A percentile compares a stretch with the other conserved stretches of the same genome.
phyloP scores from a whole-genome alignment of 2,797 vertebrate species.

The Rhadinocentrus ornatus region DNA sequence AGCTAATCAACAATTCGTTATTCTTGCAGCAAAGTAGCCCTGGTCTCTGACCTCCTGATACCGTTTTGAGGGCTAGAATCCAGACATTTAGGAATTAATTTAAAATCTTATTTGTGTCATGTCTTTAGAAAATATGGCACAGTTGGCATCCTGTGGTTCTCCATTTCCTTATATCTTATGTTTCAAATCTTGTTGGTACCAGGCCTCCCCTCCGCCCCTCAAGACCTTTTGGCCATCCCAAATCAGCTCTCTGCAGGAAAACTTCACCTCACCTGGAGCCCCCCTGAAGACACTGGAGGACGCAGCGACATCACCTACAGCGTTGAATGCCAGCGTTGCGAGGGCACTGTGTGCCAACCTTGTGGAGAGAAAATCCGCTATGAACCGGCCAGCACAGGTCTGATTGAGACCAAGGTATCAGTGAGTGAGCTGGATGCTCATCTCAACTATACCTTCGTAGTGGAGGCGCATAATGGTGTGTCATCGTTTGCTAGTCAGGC shows the following conservation, averaged over 20 bases:
- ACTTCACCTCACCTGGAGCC: conserved; percentile 89
- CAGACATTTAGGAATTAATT: background rate
- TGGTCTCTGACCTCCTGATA: background rate
- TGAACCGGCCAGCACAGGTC: conserved; percentile 74
- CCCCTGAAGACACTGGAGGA: conserved; percentile 87
- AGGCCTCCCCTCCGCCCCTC: conserved; percentile 91
- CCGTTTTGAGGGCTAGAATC: background rate
- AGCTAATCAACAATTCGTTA: background rate
- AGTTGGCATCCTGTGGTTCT: conserved; percentile 1
- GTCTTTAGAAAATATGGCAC: background rate
- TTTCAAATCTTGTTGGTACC: background rate
- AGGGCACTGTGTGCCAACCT: conserved; percentile 80
- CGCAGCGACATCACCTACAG: conserved; percentile 89
- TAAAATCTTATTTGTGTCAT: background rate
- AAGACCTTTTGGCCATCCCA: conserved; percentile 78
- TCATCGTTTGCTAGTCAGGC: conserved; percentile 77
- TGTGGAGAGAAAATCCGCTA: conserved; percentile 88
- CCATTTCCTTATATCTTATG: conserved; percentile 1
- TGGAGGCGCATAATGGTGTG: conserved; percentile 91
- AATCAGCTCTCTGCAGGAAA: conserved; percentile 80
- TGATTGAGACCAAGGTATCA: conserved; percentile 79
- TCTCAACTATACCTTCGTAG: conserved; percentile 93
- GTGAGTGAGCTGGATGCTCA: conserved; percentile 90
- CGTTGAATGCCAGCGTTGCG: conserved; percentile 89
- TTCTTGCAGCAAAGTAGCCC: background rate